Evolutionary conservation across 1,140 invertebrate genomes (phyloP).

Genomic region (Amphibalanus amphitrite): DNA sequence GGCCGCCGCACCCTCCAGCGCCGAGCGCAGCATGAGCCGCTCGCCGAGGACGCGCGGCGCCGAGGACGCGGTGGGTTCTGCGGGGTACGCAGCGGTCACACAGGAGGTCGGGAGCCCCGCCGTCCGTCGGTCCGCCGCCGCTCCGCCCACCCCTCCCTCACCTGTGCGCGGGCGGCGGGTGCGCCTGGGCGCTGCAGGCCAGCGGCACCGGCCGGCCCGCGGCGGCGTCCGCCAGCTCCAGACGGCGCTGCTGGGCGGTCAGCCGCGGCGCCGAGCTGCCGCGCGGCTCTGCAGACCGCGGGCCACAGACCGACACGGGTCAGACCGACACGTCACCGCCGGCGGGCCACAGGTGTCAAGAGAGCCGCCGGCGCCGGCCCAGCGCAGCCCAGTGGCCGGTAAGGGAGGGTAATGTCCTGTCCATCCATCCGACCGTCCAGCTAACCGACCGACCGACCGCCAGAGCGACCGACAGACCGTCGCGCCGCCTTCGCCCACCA

Average conservation of each 20-base stretch:
- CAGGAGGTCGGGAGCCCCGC: background rate
- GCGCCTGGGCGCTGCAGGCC: slow-evolving; percentile 21
- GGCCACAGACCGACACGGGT: background rate
- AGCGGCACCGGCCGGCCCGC: slow-evolving; percentile 9
- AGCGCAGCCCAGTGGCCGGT: slow-evolving; percentile 14
- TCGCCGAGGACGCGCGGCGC: background rate
- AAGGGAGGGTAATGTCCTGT: background rate
- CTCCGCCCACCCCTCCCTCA: slow-evolving; percentile 13
- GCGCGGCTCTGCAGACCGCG: slow-evolving; percentile 12
- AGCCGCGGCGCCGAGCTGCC: slow-evolving; percentile 16
- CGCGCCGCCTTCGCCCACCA: background rate
- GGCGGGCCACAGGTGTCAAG: slow-evolving; percentile 10
- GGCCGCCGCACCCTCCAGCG: background rate
- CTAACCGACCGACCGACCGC: too few relatives aligned
- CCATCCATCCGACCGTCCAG: too few relatives aligned
- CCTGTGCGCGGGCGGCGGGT: slow-evolving; percentile 20
- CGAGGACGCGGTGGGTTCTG: background rate
- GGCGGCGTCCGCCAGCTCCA: slow-evolving; percentile 10
- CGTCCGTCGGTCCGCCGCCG: background rate
- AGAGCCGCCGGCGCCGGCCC: slow-evolving; percentile 16
- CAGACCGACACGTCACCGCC: background rate
- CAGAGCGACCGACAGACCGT: too few relatives aligned
- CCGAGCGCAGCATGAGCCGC: background rate
- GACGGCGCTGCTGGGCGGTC: slow-evolving; percentile 3
- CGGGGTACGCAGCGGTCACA: background rate